Percentiles rank a stretch among this genome's conserved stretches.
These are phyloP conservation scores for Diploscapter pachys DNA, from an alignment of 1,140 invertebrate genomes.

Conservation along the genomic window DNA sequence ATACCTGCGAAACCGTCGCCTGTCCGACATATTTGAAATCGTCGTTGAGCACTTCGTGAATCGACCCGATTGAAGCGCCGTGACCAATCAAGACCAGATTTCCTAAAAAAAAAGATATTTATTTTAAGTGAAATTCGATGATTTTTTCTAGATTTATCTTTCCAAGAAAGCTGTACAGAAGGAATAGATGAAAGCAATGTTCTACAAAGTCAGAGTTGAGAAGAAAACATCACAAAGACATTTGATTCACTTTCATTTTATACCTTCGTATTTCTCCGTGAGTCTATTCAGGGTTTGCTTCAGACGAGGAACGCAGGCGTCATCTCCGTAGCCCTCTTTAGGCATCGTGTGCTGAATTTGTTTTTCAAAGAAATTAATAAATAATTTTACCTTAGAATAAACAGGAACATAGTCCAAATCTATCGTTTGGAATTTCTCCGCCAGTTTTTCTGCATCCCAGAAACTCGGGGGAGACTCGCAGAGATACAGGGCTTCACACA, in stretches of 20 bases:
- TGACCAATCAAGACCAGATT: constrained; percentile 44
- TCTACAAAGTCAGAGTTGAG: background rate
- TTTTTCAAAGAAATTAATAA: background rate
- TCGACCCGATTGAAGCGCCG: constrained; percentile 53
- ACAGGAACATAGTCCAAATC: constrained; percentile 46
- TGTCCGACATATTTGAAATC: constrained; percentile 56
- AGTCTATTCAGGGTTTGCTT: constrained; percentile 41
- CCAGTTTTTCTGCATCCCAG: constrained; percentile 38
- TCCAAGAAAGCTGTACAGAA: background rate
- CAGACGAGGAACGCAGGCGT: constrained; percentile 46
- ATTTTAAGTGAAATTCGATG: background rate
- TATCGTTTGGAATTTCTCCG: constrained; percentile 42
- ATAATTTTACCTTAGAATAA: constrained; percentile 24
- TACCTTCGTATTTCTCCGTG: constrained; percentile 35
- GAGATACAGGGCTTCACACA: constrained; percentile 52
- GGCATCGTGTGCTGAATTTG: constrained; percentile 29
- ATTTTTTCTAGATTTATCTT: background rate
- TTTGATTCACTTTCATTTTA: too few relatives aligned
- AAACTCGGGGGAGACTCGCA: constrained; percentile 53
- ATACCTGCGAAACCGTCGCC: constrained; percentile 46
- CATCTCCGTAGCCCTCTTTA: constrained; percentile 47
- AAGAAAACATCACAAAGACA: background rate
- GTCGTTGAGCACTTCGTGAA: constrained; percentile 47
- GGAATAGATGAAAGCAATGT: background rate
- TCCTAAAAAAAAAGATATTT: background rate